phyloP scores from a whole-genome alignment of 2,113 vertebrate genomes.

The Fregetta grallaria region DNA sequence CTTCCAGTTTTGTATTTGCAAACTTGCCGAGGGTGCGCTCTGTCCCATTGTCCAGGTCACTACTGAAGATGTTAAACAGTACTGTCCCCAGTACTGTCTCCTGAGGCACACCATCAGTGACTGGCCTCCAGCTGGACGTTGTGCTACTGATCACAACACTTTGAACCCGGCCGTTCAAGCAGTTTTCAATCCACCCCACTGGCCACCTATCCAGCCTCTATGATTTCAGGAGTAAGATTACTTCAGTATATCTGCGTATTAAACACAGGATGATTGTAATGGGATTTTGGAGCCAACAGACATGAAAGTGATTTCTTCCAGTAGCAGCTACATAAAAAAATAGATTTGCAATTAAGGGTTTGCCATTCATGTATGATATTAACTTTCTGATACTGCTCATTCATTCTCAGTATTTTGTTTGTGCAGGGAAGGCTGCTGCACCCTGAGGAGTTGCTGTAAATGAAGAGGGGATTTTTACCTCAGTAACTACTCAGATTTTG shows the following conservation, averaged over 20 bases:
- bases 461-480: not conserved
- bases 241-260: not conserved
- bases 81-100: fast-evolving
- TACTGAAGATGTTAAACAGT: not conserved
- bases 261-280: not conserved
- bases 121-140: not conserved
- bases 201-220: not conserved
- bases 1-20: not conserved
- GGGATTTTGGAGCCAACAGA: not conserved
- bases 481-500: not conserved
- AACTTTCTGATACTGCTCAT: not conserved
- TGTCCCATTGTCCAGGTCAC: too few relatives aligned
- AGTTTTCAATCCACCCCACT: not conserved
- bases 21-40: not conserved
- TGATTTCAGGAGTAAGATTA: not conserved
- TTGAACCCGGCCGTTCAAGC: not conserved
- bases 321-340: not conserved
- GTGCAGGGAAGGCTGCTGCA: not conserved
- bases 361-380: not conserved
- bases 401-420: not conserved
- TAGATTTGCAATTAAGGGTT: not conserved
- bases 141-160: not conserved
- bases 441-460: not conserved
- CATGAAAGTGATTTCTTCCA: not conserved
- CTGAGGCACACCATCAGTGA: not conserved